phyloP scores from a whole-genome alignment of 2,888 invertebrate species.

The Drosophila bunnanda region DNA sequence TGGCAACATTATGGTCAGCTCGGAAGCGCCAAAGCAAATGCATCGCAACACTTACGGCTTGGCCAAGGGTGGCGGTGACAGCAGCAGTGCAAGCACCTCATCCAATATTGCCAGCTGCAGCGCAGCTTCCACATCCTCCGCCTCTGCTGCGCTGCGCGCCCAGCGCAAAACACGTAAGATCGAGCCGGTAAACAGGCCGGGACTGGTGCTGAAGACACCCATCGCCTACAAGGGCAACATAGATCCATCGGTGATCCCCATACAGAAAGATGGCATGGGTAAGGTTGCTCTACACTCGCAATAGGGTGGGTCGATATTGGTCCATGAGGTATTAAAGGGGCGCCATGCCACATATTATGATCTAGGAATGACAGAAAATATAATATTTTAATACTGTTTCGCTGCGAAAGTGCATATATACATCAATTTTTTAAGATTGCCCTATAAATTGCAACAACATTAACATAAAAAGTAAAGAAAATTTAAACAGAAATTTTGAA shows the following conservation, averaged over 20 bases:
- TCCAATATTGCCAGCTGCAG: slow-evolving; percentile 17
- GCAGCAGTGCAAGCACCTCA: slow-evolving; percentile 6
- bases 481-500: no score
- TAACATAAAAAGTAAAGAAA: no score
- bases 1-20: slow-evolving; percentile 56
- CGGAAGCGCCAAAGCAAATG: slow-evolving; percentile 47
- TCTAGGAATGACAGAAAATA: not conserved
- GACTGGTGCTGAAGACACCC: slow-evolving; percentile 90
- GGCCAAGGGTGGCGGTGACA: slow-evolving; percentile 47
- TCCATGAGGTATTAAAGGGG: not conserved
- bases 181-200: slow-evolving; percentile 90
- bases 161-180: slow-evolving; percentile 86
- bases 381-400: not conserved
- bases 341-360: no score
- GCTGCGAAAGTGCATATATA: not conserved
- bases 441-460: no score
- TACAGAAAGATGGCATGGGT: slow-evolving; percentile 96
- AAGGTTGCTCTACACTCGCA: slow-evolving; percentile 82
- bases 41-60: slow-evolving; percentile 40
- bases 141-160: slow-evolving; percentile 67
- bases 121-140: slow-evolving; percentile 29
- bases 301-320: slow-evolving; percentile 31
- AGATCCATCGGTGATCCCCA: slow-evolving; percentile 93
- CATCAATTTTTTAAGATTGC: not conserved
- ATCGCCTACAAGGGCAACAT: slow-evolving; percentile 92